Base-by-base conservation (phyloP, 1,140 invertebrate genomes). In the Papilio helenus region DNA sequence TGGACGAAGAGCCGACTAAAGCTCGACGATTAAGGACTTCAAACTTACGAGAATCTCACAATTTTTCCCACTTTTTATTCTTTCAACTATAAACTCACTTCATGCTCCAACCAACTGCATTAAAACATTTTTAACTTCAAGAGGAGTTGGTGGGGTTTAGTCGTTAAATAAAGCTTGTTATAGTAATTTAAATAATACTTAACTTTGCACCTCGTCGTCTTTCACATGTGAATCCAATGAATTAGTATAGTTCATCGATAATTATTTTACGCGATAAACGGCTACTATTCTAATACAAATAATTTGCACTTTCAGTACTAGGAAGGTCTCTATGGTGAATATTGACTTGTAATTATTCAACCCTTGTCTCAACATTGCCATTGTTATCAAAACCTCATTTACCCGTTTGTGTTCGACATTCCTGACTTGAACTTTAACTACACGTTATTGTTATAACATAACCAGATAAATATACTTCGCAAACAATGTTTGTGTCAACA, bases 261-360 rank as follows among this genome's bases (percentile, higher is more conserved):
- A 20, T 55, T 55, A n/a, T 55, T 55, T n/a, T 20, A n/a, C 18
- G n/a, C 51, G n/a, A 51, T 51, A 51, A 55, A 55, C 9, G n/a
- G 2, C 44, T 16, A 46, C 44, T 3, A 46, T 46, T 46, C 14
- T 46, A 16, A 46, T 1, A 46, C 3, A 16, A 46, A 14, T 46
- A 46, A 46, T 46, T 12, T 46, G 12, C 10, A 46, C 1, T 46
- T 14, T 46, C 44, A 46, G 14, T 46, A 46, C 16, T 18, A 34
- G 29, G 12, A 72, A 20, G 26, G 23, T n/a, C 26, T 42, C 8
- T 74, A 74, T 44, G 10, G 34, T 42, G 18, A 72, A 79, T 79
- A 76, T 72, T 68, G 44, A 73, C 29, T 23, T 34, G 73, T 82
- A 83, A 86, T 84, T 85, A 87, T 88, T 88, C 82, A 84, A 79